Evolutionary conservation across 2,797 vertebrate species (phyloP), one percentile per base, ranked within the genome.

Genomic region (Tinamus major): DNA sequence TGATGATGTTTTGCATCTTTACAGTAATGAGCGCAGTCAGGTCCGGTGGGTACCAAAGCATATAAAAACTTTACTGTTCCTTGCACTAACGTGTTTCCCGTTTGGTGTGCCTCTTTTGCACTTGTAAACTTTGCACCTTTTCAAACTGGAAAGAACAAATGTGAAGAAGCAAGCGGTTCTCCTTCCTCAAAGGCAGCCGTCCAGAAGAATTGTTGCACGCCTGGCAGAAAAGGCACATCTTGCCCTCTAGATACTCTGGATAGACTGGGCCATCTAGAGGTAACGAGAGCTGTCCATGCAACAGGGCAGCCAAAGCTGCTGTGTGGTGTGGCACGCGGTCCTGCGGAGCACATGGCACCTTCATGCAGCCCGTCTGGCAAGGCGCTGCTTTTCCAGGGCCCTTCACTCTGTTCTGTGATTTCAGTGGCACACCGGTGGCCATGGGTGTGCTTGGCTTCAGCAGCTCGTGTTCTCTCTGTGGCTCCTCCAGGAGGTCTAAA

Each of bases 241-340:
- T 96, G 78, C 78, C 70, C 94, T 41, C 61, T 82, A 91, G 85
- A 76, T 86, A 95, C 46, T 84, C 92, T 94, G 92, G 95, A 61
- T 95, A 96, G 94, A 96, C 91, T 96, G 94, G 91, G 94, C 94
- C 93, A 96, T 91, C 96, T 95, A 96, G 94, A 96, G 94, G 96
- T 97, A 90, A 89, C 69, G 91, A 35, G 79, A 95, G 84, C 92
- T 6, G 87, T 82, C 7, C 92, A 91, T 94, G 53, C 41, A 56
- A 29, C 82, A 75, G 51, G 87, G 70, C 79, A 90, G 83, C 79
- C 68, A 7, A 2, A 77, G 75, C 76, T 62, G 29, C 21, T 12
- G 21, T 5, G 10, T 49, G 21, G 12, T 49, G 48, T 23, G 48
- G 48, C 48, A 23, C 48, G 11, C 44, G 16, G 59, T 75, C 65